Percentiles rank a stretch among this genome's conserved stretches.
Conservation (phyloP, 1,140 invertebrate species). For the Sinonovacula constricta region DNA sequence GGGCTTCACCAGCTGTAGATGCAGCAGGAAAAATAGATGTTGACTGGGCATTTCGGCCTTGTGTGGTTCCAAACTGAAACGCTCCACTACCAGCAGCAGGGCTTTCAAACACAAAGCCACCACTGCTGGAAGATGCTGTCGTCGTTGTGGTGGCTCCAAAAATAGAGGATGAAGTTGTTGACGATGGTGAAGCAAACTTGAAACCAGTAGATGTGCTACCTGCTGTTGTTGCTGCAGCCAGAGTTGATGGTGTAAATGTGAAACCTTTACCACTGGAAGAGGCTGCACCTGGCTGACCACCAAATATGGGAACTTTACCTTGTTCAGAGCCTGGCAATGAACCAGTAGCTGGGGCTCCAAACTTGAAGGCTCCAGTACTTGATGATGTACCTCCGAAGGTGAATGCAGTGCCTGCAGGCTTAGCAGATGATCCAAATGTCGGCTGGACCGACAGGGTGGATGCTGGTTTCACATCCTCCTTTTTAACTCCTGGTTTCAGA, state of each 20-base stretch:
- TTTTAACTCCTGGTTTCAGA: slow-evolving; percentile 75
- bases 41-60: too few species aligned
- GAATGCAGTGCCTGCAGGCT: background rate
- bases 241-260: slow-evolving; percentile 11
- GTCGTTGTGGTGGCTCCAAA: too few species aligned
- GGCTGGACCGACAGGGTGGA: too few species aligned
- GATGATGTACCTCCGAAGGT: background rate
- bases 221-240: slow-evolving; percentile 26
- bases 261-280: background rate
- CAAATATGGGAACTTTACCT: too few species aligned
- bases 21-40: too few species aligned
- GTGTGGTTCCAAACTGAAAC: slow-evolving; percentile 39
- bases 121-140: too few species aligned
- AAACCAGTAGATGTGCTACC: slow-evolving; percentile 35
- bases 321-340: too few species aligned
- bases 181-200: slow-evolving; percentile 29
- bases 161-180: slow-evolving; percentile 1
- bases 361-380: background rate
- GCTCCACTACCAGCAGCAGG: too few species aligned
- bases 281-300: too few species aligned
- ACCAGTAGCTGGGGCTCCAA: slow-evolving; percentile 19
- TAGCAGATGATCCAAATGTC: background rate
- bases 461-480: slow-evolving; percentile 49
- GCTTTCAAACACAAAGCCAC: too few species aligned
- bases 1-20: too few species aligned